phyloP scores from a whole-genome alignment of 1,140 invertebrate genomes.

The Drosophila takahashii region DNA sequence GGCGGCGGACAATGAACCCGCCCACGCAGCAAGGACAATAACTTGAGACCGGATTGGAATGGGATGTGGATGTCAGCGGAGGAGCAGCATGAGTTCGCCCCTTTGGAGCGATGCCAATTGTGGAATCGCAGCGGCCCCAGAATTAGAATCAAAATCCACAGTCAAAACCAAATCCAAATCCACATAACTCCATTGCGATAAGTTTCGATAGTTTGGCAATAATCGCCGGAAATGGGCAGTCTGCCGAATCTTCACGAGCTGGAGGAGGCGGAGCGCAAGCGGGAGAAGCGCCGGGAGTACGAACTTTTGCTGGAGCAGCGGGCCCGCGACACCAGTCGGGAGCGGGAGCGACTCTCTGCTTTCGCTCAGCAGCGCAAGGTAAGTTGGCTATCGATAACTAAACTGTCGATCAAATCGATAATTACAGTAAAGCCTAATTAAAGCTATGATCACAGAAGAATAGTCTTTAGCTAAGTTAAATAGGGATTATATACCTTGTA shows the following conservation, averaged over 20 bases:
- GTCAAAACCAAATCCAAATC: not conserved
- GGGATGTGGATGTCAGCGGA: constrained; percentile 26
- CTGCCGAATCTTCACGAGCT: constrained; percentile 88
- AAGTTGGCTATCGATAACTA: constrained; percentile 17
- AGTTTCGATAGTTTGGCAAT: not conserved
- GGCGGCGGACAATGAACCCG: constrained; percentile 54
- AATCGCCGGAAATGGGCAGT: constrained; percentile 86
- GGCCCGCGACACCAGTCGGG: constrained; percentile 72
- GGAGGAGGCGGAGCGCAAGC: constrained; percentile 77
- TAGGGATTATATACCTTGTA: not conserved
- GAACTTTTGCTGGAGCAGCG: constrained; percentile 78
- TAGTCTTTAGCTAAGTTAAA: no score
- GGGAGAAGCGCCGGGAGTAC: constrained; percentile 82
- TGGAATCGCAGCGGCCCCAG: constrained; percentile 1
- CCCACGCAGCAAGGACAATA: constrained; percentile 27
- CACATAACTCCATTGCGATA: not conserved
- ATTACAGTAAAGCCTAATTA: no score
- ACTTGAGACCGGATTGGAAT: constrained; percentile 16
- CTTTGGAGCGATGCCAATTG: constrained; percentile 8
- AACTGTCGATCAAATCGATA: not conserved
- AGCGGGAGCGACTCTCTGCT: constrained; percentile 70
- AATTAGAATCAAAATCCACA: constrained; percentile 1
- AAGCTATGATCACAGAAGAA: no score
- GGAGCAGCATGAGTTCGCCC: constrained; percentile 8
- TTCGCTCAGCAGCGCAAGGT: constrained; percentile 77